These are phyloP conservation scores for Corticium candelabrum DNA, from an alignment of 37 sponge, comb jelly and placozoan species.

Conservation along the genomic window DNA sequence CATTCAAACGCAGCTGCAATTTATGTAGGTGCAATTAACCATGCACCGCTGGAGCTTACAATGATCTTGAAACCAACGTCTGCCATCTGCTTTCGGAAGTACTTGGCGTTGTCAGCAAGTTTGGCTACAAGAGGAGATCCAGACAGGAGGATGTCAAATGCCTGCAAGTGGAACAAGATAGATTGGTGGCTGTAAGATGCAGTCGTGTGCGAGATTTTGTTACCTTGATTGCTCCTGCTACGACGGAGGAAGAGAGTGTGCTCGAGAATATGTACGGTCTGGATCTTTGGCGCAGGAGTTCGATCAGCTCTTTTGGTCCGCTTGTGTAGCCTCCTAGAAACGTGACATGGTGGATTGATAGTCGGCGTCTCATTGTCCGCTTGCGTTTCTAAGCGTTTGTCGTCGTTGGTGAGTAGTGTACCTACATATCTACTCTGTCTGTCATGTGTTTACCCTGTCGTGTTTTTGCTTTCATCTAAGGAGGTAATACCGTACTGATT, in stretches of 20 bases:
- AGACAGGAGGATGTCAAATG: slow-evolving; percentile 64
- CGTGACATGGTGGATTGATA: neutral
- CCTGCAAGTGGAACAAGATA: neutral
- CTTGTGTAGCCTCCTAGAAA: slow-evolving; percentile 80
- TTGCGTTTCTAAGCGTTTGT: too few species aligned
- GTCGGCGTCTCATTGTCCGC: too few species aligned
- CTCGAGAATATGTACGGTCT: slow-evolving; percentile 96
- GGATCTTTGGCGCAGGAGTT: slow-evolving; percentile 74
- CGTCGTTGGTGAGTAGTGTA: too few species aligned
- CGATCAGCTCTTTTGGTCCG: slow-evolving; percentile 62
- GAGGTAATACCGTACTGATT: too few species aligned
- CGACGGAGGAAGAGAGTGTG: slow-evolving; percentile 86
- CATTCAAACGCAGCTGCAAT: too few species aligned
- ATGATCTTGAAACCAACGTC: slow-evolving; percentile 72
- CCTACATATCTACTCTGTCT: too few species aligned
- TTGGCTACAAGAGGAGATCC: slow-evolving; percentile 45
- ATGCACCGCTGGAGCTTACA: too few species aligned
- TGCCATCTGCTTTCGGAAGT: slow-evolving; percentile 59
- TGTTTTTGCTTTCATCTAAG: too few species aligned
- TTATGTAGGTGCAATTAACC: too few species aligned
- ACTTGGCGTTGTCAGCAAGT: slow-evolving; percentile 54
- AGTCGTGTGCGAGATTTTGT: neutral
- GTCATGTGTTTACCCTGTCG: too few species aligned
- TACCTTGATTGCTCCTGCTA: slow-evolving; percentile 75
- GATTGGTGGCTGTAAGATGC: neutral